Evolutionary conservation across 2,797 vertebrate species (phyloP), one percentile per base, ranked within the genome.

Genomic region (Neosalanx taihuensis): DNA sequence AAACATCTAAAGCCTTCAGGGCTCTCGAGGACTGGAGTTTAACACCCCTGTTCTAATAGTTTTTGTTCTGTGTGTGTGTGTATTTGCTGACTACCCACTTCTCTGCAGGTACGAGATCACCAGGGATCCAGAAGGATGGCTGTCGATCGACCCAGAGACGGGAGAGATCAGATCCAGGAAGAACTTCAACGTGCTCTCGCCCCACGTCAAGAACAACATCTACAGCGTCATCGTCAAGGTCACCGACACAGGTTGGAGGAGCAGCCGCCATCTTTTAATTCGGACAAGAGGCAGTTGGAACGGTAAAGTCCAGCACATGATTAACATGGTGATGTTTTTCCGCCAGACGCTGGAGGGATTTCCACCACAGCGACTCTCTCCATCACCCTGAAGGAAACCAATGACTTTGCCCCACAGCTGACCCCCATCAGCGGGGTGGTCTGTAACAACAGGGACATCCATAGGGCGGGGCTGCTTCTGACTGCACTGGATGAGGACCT

Each of bases 311-410:
- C 51, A 56, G 18, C 18, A 6, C 18, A 56, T 56, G 51, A 17
- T 56, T 56, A 17, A n/a, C 15, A 56, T n/a, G 51, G 51, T 56
- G 51, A 56, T 56, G 51, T 17, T 56, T 90, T 0, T 74, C 89
- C 1, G 72, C 29, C 59, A 94, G 93, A 92, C 37, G 82, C 74
- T 33, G 91, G 57, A 1, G 91, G 91, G 0, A 68, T 92, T 73
- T 96, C 95, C 0, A 88, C 91, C 76, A 94, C 93, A 0, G 95
- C 94, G 31, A 92, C 91, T 1, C 87, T 99, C 71, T 91, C 91
- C 66, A 91, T 99, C 41, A 92, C 91, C 37, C 92, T 99, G 81
- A 83, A 90, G 85, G 97, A 98, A 80, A 95, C 95, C 83, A 99
- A 99, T 1, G 96, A 99, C 90, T 96, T 95, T 10, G 81, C 94